Percentiles rank a stretch among this genome's conserved stretches.
Conservation (phyloP, 2,113 vertebrate genomes). For the Conger conger region DNA sequence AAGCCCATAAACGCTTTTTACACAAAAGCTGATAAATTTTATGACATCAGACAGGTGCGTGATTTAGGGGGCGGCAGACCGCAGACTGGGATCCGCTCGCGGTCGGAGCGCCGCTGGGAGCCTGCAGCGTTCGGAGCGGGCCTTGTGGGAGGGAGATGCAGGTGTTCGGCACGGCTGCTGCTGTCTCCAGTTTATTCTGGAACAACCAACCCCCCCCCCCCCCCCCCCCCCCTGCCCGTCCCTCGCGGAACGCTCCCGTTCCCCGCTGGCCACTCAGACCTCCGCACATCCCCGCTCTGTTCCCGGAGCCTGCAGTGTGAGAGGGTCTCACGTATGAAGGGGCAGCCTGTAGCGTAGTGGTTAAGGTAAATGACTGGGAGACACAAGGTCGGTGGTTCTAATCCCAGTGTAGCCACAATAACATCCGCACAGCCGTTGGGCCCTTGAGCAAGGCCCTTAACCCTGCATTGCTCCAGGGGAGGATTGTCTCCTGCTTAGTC, state of each 20-base stretch:
- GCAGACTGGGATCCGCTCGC: too few relatives aligned
- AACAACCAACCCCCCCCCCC: slow-evolving; percentile 42
- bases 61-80: background rate
- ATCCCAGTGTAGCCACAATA: too few relatives aligned
- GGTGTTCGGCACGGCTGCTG: slow-evolving; percentile 55
- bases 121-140: background rate
- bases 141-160: slow-evolving; percentile 38
- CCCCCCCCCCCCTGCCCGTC: slow-evolving; percentile 25
- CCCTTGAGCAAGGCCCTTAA: too few relatives aligned
- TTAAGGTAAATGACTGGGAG: too few relatives aligned
- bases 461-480: too few relatives aligned
- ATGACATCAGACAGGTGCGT: background rate
- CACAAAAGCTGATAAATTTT: background rate
- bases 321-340: too few relatives aligned
- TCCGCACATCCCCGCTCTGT: too few relatives aligned
- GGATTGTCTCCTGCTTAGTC: too few relatives aligned
- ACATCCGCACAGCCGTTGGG: too few relatives aligned
- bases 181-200: slow-evolving; percentile 58
- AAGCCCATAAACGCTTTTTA: background rate
- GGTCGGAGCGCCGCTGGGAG: background rate
- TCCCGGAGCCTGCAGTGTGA: too few relatives aligned
- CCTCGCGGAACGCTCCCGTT: slow-evolving; percentile 45
- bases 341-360: too few relatives aligned
- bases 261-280: slow-evolving; percentile 32
- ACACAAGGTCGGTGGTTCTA: too few relatives aligned